These are phyloP conservation scores for Alouatta palliata DNA, from an alignment of 2,113 vertebrate species.

Conservation along the genomic window DNA sequence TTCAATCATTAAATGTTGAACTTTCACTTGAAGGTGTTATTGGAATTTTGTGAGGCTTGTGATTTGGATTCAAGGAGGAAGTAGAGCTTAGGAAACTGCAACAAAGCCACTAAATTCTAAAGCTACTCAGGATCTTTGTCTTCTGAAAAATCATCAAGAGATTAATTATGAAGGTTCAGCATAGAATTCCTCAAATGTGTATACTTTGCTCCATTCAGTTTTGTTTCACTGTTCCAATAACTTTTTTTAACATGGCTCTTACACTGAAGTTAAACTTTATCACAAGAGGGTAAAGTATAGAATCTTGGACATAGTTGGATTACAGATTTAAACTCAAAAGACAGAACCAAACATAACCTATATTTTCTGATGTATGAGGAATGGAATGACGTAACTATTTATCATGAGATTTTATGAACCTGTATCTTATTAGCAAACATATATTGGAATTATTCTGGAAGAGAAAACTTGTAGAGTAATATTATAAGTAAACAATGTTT, in stretches of 20 bases:
- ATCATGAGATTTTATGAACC: not conserved
- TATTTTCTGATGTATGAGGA: not conserved
- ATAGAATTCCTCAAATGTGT: not conserved
- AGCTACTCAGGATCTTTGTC: not conserved
- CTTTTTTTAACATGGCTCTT: not conserved
- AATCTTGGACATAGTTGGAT: not conserved
- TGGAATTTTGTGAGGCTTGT: constrained; percentile 5
- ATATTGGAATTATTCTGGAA: not conserved
- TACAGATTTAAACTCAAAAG: constrained; percentile 42
- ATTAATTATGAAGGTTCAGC: not conserved
- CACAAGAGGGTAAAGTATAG: not conserved
- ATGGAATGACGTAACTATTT: not conserved
- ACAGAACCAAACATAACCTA: not conserved
- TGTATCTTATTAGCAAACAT: not conserved
- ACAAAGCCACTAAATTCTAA: not conserved
- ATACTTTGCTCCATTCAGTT: not conserved
- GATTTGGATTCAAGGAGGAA: not conserved
- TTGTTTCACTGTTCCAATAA: not conserved
- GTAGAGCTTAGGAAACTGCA: not conserved
- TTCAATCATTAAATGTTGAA: not conserved
- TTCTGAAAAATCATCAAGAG: not conserved
- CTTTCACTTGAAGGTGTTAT: not conserved
- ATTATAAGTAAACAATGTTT: not conserved
- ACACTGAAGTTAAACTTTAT: not conserved
- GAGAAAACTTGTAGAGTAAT: not conserved